Conservation (phyloP, 2,888 invertebrate genomes). For the Metopia argyrocephala region DNA sequence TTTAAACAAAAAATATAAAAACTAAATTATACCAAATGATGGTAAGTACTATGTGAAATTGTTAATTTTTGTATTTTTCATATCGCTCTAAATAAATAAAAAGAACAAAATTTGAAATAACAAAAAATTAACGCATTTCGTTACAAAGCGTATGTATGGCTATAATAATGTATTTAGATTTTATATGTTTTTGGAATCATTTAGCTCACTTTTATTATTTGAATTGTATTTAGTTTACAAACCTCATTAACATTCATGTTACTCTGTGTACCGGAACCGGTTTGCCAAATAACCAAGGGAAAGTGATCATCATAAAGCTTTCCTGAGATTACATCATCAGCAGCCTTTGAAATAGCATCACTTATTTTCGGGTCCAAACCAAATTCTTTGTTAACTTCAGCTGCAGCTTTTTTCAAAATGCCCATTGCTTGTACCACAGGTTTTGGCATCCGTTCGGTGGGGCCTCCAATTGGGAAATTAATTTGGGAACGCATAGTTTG, state of each 20-base stretch:
- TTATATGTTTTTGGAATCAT: no score
- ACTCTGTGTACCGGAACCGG: conserved; percentile 98
- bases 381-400: conserved; percentile 94
- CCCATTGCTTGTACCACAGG: conserved; percentile 97
- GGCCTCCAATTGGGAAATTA: conserved; percentile 98
- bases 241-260: conserved; percentile 99
- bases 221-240: no score
- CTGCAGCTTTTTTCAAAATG: conserved; percentile 98
- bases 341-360: conserved; percentile 92
- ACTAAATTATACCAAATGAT: no score
- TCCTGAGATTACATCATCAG: conserved; percentile 96
- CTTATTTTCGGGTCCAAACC: conserved; percentile 93
- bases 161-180: no score
- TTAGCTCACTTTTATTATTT: no score
- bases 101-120: no score
- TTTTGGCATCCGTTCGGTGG: conserved; percentile 95
- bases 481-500: conserved; percentile 96
- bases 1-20: no score
- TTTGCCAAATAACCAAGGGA: conserved; percentile 99
- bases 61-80: no score
- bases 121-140: no score
- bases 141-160: no score
- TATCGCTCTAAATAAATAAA: no score
- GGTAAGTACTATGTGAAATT: no score
- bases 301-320: conserved; percentile 96